Evolutionary conservation across 2,888 invertebrate species (phyloP), one percentile per base, ranked within the genome.

Genomic region (Ichneumoninae sp.): DNA sequence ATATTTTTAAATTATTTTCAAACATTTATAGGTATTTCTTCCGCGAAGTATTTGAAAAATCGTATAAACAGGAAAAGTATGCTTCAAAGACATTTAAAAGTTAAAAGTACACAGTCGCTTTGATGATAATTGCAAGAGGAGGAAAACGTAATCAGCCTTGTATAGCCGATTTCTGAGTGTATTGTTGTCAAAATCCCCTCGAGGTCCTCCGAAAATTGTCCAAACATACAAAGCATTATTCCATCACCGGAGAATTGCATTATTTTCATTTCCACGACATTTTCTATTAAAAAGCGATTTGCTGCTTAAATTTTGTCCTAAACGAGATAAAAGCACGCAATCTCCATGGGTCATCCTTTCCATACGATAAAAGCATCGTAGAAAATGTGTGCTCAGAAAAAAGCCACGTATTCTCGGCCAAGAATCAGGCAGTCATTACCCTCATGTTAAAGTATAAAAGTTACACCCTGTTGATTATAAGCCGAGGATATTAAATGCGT

Each of bases 61-160:
- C 10, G 13, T 26, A 13, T 60, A 22, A 26, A 16, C 30, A 22
- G 60, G 16, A 30, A 26, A 60, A 60, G 22, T 30, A 60, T 54
- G 13, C 22, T 26, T 26, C 8, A 5, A 60, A 26, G 26, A 13
- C 60, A 60, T 16, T 10, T 60, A 13, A 26, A 60, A 60, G 16
- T 60, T 33, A n/a, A 62, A 30, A 62, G 3, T 57, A 33, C 2
- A 33, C 33, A 16, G 5, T 62, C 62, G 6, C 62, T 30, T 62
- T 33, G 33, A 33, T 33, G n/a, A 62, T 1, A 62, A 16, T n/a
- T 33, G 4, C 62, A 30, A 22, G 30, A 33, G 16, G 30, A 30
- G 3, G n/a, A 60, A 33, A 62, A 62, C 6, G n/a, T 30, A 62
- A n/a, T 62, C n/a, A 62, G 30, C 33, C 16, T 62, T 62, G 33